Evolutionary conservation across 2,888 invertebrate genomes (phyloP).

Genomic region (Dryobota labecula): DNA sequence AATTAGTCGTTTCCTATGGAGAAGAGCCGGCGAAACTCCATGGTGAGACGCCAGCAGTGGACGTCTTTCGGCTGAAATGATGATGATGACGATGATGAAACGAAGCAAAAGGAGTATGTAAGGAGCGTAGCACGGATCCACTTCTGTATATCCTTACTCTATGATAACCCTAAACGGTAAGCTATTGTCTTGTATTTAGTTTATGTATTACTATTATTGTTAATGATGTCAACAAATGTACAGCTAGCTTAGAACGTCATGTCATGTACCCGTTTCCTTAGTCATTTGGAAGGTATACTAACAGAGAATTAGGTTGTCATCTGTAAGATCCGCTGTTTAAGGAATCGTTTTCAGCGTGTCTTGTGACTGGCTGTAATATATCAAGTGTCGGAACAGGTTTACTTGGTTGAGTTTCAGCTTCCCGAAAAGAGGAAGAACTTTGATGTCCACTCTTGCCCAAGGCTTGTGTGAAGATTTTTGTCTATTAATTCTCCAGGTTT

Average conservation of each 20-base stretch:
- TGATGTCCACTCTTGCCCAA: neutral
- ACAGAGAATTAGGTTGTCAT: slow-evolving; percentile 42
- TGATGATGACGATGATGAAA: too few species aligned
- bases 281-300: slow-evolving; percentile 33
- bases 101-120: too few species aligned
- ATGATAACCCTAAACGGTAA: slow-evolving; percentile 15
- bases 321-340: slow-evolving; percentile 23
- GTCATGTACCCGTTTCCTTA: slow-evolving; percentile 27
- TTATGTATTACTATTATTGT: slow-evolving; percentile 41
- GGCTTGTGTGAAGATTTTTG: neutral
- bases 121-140: too few species aligned
- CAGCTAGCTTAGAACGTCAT: slow-evolving; percentile 35
- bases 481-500: neutral
- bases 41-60: too few species aligned
- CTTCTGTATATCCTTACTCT: slow-evolving; percentile 3
- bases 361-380: slow-evolving; percentile 26
- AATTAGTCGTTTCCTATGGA: too few species aligned
- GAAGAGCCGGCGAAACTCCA: too few species aligned
- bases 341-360: slow-evolving; percentile 21
- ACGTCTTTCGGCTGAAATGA: too few species aligned
- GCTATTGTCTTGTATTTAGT: slow-evolving; percentile 41
- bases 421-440: neutral
- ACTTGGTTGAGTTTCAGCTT: too few species aligned
- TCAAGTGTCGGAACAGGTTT: slow-evolving; percentile 41
- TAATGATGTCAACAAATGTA: slow-evolving; percentile 36